Evolutionary conservation across 1,140 invertebrate genomes (phyloP).

Genomic region (Drosophila ogumai): DNA sequence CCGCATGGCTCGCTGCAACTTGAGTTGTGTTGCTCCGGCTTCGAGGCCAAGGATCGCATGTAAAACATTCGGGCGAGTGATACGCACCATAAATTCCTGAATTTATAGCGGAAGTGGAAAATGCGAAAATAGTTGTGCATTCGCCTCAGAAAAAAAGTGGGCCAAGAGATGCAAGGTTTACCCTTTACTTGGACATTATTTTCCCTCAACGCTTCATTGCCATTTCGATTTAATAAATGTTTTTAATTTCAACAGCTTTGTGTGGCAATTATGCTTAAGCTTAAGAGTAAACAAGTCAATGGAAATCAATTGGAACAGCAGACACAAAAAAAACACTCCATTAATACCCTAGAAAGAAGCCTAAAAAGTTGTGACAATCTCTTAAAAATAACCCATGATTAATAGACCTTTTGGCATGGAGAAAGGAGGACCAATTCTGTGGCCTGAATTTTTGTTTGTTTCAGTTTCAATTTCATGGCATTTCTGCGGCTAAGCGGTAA

Average conservation of each 20-base stretch:
- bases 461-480: constrained; percentile 22
- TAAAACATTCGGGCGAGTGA: constrained; percentile 76
- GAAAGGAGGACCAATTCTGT: not conserved
- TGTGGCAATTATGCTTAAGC: constrained; percentile 57
- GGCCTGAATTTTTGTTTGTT: constrained; percentile 13
- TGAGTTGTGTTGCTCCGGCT: constrained; percentile 18
- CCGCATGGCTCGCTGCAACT: constrained; percentile 4
- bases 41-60: constrained; percentile 53
- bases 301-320: constrained; percentile 44
- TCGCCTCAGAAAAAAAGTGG: constrained; percentile 8
- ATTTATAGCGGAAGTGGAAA: constrained; percentile 81
- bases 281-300: constrained; percentile 43
- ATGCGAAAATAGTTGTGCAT: constrained; percentile 75
- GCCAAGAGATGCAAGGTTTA: not conserved
- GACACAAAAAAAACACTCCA: not conserved
- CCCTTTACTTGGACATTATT: not conserved
- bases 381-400: constrained; percentile 9
- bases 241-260: constrained; percentile 58
- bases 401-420: not conserved
- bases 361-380: not conserved
- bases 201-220: constrained; percentile 21
- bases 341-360: constrained; percentile 8
- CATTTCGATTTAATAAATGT: constrained; percentile 64
- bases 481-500: constrained; percentile 37
- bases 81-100: constrained; percentile 77